phyloP scores from a whole-genome alignment of 2,113 vertebrate genomes.

The Emberiza fucata region DNA sequence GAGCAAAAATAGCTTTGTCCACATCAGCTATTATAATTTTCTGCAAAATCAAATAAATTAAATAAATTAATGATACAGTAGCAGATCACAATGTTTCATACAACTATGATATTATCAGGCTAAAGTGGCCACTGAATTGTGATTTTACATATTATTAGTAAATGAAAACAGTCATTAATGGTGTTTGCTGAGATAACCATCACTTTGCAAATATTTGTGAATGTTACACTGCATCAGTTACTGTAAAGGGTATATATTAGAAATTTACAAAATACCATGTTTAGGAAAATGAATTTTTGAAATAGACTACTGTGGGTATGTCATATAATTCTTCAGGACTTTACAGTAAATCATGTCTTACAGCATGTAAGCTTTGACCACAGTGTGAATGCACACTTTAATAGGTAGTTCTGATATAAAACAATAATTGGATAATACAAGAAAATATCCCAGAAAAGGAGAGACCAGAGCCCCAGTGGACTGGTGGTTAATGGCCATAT shows the following conservation, averaged over 20 bases:
- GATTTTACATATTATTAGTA: background rate
- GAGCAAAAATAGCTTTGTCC: background rate
- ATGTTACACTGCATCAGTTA: background rate
- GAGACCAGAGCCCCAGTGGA: background rate
- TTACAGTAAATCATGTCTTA: background rate
- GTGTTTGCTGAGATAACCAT: background rate
- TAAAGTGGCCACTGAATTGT: background rate
- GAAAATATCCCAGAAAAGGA: background rate
- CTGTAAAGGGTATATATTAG: background rate
- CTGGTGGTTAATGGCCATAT: background rate
- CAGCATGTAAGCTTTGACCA: background rate
- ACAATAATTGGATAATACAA: background rate
- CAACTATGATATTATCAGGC: background rate
- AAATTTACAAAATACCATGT: background rate
- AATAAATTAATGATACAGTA: background rate
- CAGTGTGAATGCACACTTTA: background rate
- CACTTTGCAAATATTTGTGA: background rate
- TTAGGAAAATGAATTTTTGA: background rate
- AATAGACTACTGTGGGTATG: background rate
- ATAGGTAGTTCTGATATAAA: background rate
- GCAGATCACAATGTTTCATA: background rate
- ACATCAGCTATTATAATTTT: background rate
- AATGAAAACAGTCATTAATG: background rate
- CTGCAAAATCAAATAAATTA: background rate
- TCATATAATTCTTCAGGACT: background rate